A percentile compares a stretch with the other conserved stretches of the same genome.
phyloP scores from a whole-genome alignment of 2,797 vertebrate genomes.

The Molossus alvarezi region DNA sequence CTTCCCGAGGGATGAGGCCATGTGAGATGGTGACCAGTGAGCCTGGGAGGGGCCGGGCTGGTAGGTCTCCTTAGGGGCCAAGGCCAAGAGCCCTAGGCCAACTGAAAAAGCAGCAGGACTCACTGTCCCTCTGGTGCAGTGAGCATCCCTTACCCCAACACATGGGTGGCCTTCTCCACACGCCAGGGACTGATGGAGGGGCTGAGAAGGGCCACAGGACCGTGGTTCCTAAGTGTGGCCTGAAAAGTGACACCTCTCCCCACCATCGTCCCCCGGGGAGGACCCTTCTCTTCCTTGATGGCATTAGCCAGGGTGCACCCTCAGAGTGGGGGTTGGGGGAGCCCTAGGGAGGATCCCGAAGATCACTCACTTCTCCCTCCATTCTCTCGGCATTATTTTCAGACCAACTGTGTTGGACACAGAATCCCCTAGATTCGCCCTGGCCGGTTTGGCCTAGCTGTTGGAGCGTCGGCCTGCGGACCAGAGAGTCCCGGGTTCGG shows the following conservation, averaged over 20 bases:
- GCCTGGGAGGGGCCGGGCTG: neutral
- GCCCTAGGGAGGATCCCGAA: no score
- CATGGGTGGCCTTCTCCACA: neutral
- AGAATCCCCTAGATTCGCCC: neutral
- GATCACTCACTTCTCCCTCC: neutral
- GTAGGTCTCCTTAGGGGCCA: neutral
- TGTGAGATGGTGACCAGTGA: neutral
- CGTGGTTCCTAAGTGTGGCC: neutral
- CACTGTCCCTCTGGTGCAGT: neutral
- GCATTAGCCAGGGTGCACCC: neutral
- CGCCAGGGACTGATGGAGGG: neutral
- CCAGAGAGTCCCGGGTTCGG: no score
- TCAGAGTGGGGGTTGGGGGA: no score
- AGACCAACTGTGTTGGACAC: neutral
- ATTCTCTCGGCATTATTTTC: neutral
- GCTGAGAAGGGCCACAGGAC: neutral
- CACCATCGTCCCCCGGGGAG: neutral
- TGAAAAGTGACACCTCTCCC: neutral
- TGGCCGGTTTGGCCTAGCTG: no score
- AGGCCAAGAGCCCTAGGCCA: neutral
- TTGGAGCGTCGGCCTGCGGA: no score
- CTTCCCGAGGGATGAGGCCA: neutral
- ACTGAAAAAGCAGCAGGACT: neutral
- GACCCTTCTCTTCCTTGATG: neutral
- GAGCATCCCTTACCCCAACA: neutral